These are phyloP conservation scores for Cherax destructor DNA, from an alignment of 1,140 invertebrate genomes.

Conservation along the genomic window DNA sequence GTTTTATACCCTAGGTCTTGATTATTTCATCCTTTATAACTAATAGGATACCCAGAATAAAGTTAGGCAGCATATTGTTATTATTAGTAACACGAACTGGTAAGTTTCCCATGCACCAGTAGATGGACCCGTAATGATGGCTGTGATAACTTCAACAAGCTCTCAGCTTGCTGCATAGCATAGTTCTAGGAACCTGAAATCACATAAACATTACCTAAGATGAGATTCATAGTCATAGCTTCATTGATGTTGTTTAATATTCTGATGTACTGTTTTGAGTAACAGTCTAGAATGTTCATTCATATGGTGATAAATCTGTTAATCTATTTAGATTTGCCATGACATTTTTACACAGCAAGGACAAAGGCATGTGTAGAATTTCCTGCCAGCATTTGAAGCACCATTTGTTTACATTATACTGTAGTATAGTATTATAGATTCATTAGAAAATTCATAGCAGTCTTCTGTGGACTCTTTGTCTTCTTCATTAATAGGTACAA, in stretches of 20 bases:
- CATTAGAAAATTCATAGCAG: no score
- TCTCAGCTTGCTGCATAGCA: no score
- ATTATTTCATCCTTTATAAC: not conserved
- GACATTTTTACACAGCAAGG: no score
- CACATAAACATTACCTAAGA: conserved; percentile 1
- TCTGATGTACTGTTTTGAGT: not conserved
- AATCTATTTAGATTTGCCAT: not conserved
- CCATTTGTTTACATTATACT: no score
- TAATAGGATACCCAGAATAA: not conserved
- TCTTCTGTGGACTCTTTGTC: no score
- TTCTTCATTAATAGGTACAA: no score
- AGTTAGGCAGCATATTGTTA: not conserved
- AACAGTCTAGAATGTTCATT: not conserved
- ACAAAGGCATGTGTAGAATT: no score
- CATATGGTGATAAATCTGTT: conserved; percentile 33
- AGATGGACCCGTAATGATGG: not conserved
- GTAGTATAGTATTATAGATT: no score
- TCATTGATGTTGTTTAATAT: not conserved
- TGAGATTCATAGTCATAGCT: not conserved
- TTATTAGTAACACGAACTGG: not conserved
- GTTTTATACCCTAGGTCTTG: not conserved
- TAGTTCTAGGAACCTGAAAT: not conserved
- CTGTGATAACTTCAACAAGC: no score
- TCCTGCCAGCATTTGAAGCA: no score
- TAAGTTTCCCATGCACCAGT: not conserved